phyloP scores from a whole-genome alignment of 2,797 vertebrate species.

The Peromyscus attwateri region DNA sequence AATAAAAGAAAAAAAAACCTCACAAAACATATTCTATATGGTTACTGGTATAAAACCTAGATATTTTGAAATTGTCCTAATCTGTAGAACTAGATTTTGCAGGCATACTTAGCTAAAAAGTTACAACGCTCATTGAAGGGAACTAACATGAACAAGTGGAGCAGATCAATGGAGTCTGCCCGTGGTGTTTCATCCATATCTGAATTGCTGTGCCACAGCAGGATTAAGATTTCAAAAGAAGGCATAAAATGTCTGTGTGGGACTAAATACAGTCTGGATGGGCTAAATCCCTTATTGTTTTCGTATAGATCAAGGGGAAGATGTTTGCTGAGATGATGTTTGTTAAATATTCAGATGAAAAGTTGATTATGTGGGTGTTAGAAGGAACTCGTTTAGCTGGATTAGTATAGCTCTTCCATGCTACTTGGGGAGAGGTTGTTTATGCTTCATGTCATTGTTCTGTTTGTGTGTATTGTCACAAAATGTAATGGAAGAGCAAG shows the following conservation, averaged over 20 bases:
- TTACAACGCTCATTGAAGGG: slow-evolving; percentile 1
- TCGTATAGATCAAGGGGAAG: slow-evolving; percentile 68
- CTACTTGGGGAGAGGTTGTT: slow-evolving; percentile 65
- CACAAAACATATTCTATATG: neutral
- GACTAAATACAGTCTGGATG: slow-evolving; percentile 60
- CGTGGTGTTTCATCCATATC: neutral
- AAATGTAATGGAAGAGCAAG: slow-evolving; percentile 27
- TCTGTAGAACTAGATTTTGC: slow-evolving; percentile 37
- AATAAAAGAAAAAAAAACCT: neutral
- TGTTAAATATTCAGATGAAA: slow-evolving; percentile 81
- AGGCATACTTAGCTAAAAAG: neutral
- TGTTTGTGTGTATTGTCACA: slow-evolving; percentile 44
- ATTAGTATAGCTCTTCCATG: slow-evolving; percentile 69
- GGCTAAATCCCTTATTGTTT: slow-evolving; percentile 69
- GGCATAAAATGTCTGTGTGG: slow-evolving; percentile 38
- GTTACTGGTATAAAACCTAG: neutral
- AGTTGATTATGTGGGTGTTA: slow-evolving; percentile 40
- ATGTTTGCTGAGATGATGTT: slow-evolving; percentile 73
- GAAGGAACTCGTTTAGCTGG: slow-evolving; percentile 58
- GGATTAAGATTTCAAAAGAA: slow-evolving; percentile 64
- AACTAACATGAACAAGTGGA: slow-evolving; percentile 56
- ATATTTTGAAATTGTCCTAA: slow-evolving; percentile 58
- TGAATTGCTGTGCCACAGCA: slow-evolving; percentile 51
- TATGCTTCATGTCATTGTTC: slow-evolving; percentile 54
- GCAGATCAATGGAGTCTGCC: slow-evolving; percentile 19